Evolutionary conservation across 37 sponge, comb jelly and placozoan genomes (phyloP), one percentile per base, ranked within the genome.

Genomic region (Bolinopsis microptera): DNA sequence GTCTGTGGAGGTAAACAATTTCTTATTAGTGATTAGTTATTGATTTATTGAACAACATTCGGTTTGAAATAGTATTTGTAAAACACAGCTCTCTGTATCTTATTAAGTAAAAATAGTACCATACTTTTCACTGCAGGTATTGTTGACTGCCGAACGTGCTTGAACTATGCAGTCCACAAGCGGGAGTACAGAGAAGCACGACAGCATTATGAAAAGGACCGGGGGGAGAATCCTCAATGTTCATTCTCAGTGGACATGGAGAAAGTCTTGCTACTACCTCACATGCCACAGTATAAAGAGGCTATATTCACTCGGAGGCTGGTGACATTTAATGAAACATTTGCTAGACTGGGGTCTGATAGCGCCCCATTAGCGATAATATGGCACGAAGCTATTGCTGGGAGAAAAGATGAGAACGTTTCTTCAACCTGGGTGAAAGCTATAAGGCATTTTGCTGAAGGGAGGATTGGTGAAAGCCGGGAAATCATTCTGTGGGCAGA

Each of bases 231-330:
- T 28, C 31, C 74, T 30, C 30, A 72, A 8, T 5, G 18, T n/a
- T 23, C 22, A 5, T 72, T 72, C 74, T 72, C 83, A 5, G 38
- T 82, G 3, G 83, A 35, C 83, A 33, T 82, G 83, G 38, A 82
- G 38, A 82, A 82, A 32, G 83, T 82, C 38, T 9, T 36, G 23
- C 36, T 82, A 23, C 23, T 82, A 32, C 83, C 83, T 8, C 38
- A 82, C 83, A 82, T 82, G 83, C 36, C 83, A 3, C 83, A 82
- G 23, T 82, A 82, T 31, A 82, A 82, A 35, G 38, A 35, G 13
- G 38, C 83, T 5, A 82, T 82, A 18, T 82, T 82, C 38, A 36
- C 83, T 23, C 38, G 38, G 1, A 33, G 83, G 23, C 36, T 82
- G 8, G 36, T 32, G 8, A 35, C 83, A 34, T 82, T 36, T 31